A percentile compares a stretch with the other conserved stretches of the same genome.
phyloP scores from a whole-genome alignment of 2,888 invertebrate species.

The Melinaea marsaeus region DNA sequence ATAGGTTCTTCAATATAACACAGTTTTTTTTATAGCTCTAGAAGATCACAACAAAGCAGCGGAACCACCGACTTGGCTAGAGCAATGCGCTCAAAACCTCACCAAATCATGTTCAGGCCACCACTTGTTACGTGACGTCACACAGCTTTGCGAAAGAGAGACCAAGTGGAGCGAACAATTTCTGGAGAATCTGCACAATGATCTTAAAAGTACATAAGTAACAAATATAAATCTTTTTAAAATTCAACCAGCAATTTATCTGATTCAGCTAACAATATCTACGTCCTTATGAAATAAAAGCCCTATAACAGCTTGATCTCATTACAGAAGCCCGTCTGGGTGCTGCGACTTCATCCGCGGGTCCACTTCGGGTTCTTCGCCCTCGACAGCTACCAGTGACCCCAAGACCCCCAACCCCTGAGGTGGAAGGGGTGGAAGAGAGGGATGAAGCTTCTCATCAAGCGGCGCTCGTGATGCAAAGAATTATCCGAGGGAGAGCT shows the following conservation, averaged over 20 bases:
- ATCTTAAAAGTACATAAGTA: conserved; percentile 79
- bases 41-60: conserved; percentile 71
- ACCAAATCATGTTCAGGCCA: conserved; percentile 64
- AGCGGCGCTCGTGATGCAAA: conserved; percentile 80
- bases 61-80: conserved; percentile 72
- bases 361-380: conserved; percentile 55
- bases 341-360: conserved; percentile 43
- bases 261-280: not conserved
- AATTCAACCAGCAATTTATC: not conserved
- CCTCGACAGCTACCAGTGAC: conserved; percentile 40
- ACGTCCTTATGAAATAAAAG: no score
- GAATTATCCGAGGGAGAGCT: conserved; percentile 83
- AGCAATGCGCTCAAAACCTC: conserved; percentile 54
- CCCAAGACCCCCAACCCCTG: conserved; percentile 54
- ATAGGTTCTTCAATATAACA: not conserved
- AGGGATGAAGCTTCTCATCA: conserved; percentile 53
- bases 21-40: conserved; percentile 38
- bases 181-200: conserved; percentile 77
- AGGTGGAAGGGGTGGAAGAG: conserved; percentile 50
- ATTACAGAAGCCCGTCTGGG: conserved; percentile 60
- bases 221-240: conserved; percentile 29
- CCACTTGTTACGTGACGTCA: conserved; percentile 52
- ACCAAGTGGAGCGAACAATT: conserved; percentile 82
- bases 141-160: conserved; percentile 76
- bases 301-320: not conserved